These are phyloP conservation scores for Drosophila prostipennis DNA, from an alignment of 2,888 invertebrate genomes.

Conservation along the genomic window DNA sequence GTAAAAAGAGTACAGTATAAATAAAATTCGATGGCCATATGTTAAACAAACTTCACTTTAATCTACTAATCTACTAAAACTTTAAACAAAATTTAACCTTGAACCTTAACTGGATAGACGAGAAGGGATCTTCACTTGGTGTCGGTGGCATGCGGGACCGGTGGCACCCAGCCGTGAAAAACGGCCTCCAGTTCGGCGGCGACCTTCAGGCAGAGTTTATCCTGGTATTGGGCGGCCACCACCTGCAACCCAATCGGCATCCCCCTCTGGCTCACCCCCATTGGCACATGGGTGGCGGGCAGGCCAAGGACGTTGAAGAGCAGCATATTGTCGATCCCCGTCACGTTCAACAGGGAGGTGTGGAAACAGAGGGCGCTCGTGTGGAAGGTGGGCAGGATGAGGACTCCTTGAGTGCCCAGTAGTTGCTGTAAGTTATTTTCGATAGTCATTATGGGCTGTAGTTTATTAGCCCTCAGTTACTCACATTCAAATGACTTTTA, in stretches of 20 bases:
- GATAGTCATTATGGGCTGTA: neutral
- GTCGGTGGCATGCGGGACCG: conserved; percentile 71
- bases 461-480: neutral
- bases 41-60: neutral
- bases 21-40: neutral
- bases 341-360: conserved; percentile 86
- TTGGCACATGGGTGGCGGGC: conserved; percentile 91
- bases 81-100: conserved; percentile 30
- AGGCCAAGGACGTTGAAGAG: conserved; percentile 87
- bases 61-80: neutral
- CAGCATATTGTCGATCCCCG: conserved; percentile 68
- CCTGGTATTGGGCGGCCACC: conserved; percentile 90
- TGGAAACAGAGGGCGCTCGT: conserved; percentile 88
- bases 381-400: conserved; percentile 90
- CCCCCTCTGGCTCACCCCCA: conserved; percentile 86
- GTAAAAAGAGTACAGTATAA: neutral
- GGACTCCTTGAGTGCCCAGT: conserved; percentile 89
- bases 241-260: conserved; percentile 92
- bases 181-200: conserved; percentile 91
- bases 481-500: conserved; percentile 67
- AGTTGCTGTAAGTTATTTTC: conserved; percentile 68
- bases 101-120: conserved; percentile 43
- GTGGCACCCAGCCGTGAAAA: conserved; percentile 93
- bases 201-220: conserved; percentile 92
- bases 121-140: conserved; percentile 1